Evolutionary conservation across 1,140 invertebrate genomes (phyloP).

Genomic region (Yoshiicerus persimilis): DNA sequence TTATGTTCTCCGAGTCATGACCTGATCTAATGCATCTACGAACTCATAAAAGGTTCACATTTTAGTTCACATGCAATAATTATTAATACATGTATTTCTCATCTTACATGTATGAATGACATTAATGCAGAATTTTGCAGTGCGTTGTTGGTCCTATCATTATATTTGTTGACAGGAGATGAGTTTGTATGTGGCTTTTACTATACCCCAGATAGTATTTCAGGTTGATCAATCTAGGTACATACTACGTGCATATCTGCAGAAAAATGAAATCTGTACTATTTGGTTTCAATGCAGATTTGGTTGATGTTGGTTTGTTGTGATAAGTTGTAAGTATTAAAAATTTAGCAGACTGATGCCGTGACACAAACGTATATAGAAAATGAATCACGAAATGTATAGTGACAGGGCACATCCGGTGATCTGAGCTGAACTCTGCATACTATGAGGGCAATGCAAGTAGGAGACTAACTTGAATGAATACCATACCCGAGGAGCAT

Average conservation of each 20-base stretch:
- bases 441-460: background rate
- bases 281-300: background rate
- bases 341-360: background rate
- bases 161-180: background rate
- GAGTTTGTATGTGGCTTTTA: background rate
- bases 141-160: background rate
- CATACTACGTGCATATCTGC: background rate
- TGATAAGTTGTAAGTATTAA: background rate
- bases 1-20: background rate
- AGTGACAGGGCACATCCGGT: conserved; percentile 47
- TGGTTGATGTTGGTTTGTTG: background rate
- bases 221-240: background rate
- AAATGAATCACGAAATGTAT: conserved; percentile 45
- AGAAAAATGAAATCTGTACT: background rate
- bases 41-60: too few species aligned
- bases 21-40: background rate
- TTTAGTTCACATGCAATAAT: too few species aligned
- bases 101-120: background rate
- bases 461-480: background rate
- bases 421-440: conserved; percentile 32
- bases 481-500: background rate
- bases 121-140: background rate
- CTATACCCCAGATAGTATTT: background rate
- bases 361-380: conserved; percentile 19
- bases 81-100: too few species aligned